Conservation (phyloP, 2,113 vertebrate species). For the Excalfactoria chinensis region DNA sequence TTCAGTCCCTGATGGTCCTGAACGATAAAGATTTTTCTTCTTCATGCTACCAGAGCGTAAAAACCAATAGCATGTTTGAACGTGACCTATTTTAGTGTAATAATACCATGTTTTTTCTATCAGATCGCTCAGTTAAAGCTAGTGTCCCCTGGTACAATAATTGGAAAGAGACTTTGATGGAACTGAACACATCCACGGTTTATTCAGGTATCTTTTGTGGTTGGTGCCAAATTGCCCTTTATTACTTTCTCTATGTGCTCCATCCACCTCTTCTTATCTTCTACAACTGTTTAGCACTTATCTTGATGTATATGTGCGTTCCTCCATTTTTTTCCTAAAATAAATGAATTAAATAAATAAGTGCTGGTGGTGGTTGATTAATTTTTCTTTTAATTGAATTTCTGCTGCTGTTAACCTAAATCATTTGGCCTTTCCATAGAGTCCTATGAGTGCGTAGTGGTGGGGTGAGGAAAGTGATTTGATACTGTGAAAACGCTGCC, state of each 20-base stretch:
- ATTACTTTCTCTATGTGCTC: conserved; percentile 58
- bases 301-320: conserved; percentile 46
- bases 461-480: not conserved
- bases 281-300: conserved; percentile 62
- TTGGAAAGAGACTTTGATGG: conserved; percentile 91
- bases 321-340: conserved; percentile 45
- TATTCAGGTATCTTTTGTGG: conserved; percentile 87
- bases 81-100: conserved; percentile 69
- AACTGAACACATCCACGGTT: conserved; percentile 87
- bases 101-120: conserved; percentile 83
- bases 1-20: not conserved
- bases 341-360: not conserved
- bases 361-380: conserved; percentile 44
- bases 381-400: conserved; percentile 30
- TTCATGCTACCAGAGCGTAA: not conserved
- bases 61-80: conserved; percentile 51
- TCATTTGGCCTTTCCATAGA: not conserved
- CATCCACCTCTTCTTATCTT: conserved; percentile 60
- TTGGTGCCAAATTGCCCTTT: conserved; percentile 73
- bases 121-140: conserved; percentile 93
- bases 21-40: not conserved
- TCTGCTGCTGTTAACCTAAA: conserved; percentile 37
- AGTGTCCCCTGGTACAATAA: conserved; percentile 91
- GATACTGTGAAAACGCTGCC: not conserved
- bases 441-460: not conserved